Conservation (phyloP, 1,140 invertebrate genomes). For the Macrocentrus cingulum region DNA sequence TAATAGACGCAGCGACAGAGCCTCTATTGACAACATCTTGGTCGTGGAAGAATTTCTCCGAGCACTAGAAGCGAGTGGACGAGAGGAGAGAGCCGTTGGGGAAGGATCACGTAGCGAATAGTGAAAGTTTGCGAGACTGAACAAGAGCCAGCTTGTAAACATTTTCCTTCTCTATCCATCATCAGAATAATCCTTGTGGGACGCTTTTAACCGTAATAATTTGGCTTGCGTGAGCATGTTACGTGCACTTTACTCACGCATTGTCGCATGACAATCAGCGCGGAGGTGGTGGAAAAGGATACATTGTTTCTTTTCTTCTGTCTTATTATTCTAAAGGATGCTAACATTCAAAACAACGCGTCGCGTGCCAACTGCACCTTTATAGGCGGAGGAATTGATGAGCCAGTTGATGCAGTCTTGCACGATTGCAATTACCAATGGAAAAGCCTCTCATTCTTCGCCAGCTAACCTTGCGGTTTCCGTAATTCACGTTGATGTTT, state of each 20-base stretch:
- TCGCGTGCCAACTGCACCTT: conserved; percentile 15
- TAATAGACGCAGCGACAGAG: conserved; percentile 9
- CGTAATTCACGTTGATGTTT: neutral
- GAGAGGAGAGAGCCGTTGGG: conserved; percentile 4
- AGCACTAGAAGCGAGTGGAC: neutral
- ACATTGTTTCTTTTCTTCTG: too few relatives aligned
- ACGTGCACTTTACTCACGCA: conserved; percentile 2
- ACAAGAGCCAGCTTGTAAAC: conserved; percentile 1
- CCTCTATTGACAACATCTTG: conserved; percentile 5
- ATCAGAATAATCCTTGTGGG: neutral
- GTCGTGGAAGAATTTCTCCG: conserved; percentile 27
- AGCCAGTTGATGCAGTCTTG: conserved; percentile 6
- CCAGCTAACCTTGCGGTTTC: conserved; percentile 14
- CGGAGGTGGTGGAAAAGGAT: conserved; percentile 2
- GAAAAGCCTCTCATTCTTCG: conserved; percentile 5
- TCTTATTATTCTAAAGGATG: too few relatives aligned
- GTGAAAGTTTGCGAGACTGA: conserved; percentile 30
- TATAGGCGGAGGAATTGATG: neutral
- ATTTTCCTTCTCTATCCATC: neutral
- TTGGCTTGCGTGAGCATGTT: conserved; percentile 18
- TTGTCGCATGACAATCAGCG: conserved; percentile 13
- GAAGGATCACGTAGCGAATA: conserved; percentile 26
- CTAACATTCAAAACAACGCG: neutral
- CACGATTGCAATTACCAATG: conserved; percentile 10
- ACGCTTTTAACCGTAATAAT: conserved; percentile 15